Evolutionary conservation across 1,140 invertebrate genomes (phyloP), one percentile per base, ranked within the genome.

Genomic region (Goniozus legneri): DNA sequence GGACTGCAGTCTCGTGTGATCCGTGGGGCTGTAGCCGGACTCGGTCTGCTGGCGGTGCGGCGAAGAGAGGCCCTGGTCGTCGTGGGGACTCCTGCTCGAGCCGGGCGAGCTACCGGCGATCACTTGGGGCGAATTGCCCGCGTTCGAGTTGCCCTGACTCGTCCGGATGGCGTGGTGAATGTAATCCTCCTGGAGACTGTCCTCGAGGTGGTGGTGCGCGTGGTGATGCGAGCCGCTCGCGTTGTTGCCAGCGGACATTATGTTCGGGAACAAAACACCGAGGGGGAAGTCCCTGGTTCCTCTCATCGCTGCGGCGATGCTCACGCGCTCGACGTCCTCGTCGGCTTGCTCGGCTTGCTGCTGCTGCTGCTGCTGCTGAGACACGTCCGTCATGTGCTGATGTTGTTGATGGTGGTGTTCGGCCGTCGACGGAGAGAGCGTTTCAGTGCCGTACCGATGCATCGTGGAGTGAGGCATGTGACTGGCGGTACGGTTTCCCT

Each of bases 401-500:
- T 52, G 54, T 3, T 56, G 54, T n/a, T 62, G 60, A n/a, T 66
- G 55, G 18, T 62, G 55, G 1, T 68, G 64, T 16, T 67, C 63
- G 19, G 63, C 50, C 30, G 50, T 54, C n/a, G 63, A 44, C 34
- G 69, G 45, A n/a, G 68, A 69, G 59, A 74, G 66, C 51, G 64
- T 55, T 40, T 70, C 70, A 16, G 46, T 64, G 22, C 51, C 58
- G 63, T 71, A 75, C 47, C 68, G 70, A 53, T 70, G 65, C 72
- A 76, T 76, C 57, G 67, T 73, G 31, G 63, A 67, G 57, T 68
- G 68, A 67, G 62, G 65, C 67, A 73, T 69, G 60, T 74, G 66
- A 73, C 65, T 73, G 62, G 13, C 53, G 43, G 41, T 44, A 41
- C 65, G 64, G 49, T 63, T 65, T 64, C 60, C 64, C 47, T 67